Evolutionary conservation across 2,113 vertebrate genomes (phyloP).

Genomic region (Myocastor coypus): DNA sequence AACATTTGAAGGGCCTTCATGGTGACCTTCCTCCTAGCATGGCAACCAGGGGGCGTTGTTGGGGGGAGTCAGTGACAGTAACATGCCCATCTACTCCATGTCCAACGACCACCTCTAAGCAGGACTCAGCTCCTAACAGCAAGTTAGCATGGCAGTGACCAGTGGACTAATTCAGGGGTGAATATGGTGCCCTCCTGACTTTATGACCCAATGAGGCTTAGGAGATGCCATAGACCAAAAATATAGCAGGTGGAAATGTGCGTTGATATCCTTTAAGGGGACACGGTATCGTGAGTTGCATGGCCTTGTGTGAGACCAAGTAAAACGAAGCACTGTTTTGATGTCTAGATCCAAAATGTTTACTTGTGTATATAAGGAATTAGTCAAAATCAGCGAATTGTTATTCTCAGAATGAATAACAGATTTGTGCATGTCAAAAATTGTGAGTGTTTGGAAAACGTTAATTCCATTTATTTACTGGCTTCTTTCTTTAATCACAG

Average conservation of each 20-base stretch:
- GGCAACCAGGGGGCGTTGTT: neutral
- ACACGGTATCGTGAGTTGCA: neutral
- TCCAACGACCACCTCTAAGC: neutral
- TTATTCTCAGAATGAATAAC: neutral
- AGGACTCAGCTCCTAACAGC: neutral
- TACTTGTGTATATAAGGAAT: neutral
- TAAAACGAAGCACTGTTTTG: neutral
- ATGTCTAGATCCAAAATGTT: neutral
- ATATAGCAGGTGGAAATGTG: neutral
- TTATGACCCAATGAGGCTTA: neutral
- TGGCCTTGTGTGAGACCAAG: neutral
- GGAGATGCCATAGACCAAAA: neutral
- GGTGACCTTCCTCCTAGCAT: neutral
- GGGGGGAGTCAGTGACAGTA: neutral
- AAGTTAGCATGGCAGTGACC: neutral
- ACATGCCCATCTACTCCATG: accelerated
- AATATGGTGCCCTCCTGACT: neutral
- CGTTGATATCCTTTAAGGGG: neutral
- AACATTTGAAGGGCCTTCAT: neutral
- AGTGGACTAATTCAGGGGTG: neutral
- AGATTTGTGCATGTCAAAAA: neutral
- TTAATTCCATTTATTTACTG: conserved; percentile 21
- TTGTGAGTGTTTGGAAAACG: neutral
- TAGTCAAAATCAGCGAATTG: neutral
- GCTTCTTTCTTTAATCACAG: neutral